These are phyloP conservation scores for Cyanoliseus patagonus DNA, from an alignment of 2,113 vertebrate species.

Conservation along the genomic window DNA sequence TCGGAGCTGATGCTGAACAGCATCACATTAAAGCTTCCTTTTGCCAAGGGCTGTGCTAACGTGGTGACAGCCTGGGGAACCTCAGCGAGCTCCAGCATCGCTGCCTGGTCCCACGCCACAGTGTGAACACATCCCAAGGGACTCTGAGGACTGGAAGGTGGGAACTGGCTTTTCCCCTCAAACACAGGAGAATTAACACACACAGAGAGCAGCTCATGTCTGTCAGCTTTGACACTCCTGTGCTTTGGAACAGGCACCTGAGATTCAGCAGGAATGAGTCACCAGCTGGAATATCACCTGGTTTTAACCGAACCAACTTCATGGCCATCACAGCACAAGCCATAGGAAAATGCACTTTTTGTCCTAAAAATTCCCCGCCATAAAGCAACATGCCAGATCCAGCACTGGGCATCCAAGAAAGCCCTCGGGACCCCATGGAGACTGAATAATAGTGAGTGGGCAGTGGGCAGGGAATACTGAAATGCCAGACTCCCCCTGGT, in stretches of 20 bases:
- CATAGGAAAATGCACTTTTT: accelerated
- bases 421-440: neutral
- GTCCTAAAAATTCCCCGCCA: neutral
- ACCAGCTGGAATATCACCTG: neutral
- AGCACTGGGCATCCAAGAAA: neutral
- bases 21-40: accelerated
- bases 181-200: neutral
- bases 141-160: neutral
- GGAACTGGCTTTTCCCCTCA: neutral
- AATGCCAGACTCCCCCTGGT: neutral
- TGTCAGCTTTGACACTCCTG: neutral
- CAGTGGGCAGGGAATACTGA: neutral
- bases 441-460: neutral
- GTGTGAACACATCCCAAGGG: accelerated
- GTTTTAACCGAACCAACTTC: neutral
- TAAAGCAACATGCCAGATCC: neutral
- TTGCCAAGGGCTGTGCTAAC: accelerated
- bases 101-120: neutral
- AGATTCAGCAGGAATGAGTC: neutral
- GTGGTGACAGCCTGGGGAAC: accelerated
- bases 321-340: neutral
- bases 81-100: neutral
- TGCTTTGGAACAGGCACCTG: neutral
- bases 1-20: neutral
- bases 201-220: neutral